These are phyloP conservation scores for Branchipolynoe longqiensis DNA, from an alignment of 2,888 invertebrate genomes.

Conservation along the genomic window DNA sequence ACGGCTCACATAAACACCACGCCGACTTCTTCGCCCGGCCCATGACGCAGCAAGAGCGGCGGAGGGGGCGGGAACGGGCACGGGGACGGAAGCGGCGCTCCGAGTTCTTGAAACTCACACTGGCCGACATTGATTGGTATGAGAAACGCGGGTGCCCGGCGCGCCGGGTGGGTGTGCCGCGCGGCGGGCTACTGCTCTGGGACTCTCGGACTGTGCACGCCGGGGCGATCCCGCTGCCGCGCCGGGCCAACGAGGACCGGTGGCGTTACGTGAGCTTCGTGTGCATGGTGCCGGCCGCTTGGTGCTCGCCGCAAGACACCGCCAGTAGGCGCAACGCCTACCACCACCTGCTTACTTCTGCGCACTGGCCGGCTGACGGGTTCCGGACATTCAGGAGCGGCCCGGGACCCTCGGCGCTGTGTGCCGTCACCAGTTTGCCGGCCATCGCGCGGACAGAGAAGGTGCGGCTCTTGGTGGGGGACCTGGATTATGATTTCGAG, in stretches of 20 bases:
- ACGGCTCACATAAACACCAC: constrained; percentile 69
- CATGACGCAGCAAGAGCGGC: neutral
- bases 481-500: constrained; percentile 58
- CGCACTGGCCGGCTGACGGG: constrained; percentile 75
- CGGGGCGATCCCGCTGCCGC: constrained; percentile 72
- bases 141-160: constrained; percentile 68
- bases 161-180: constrained; percentile 73
- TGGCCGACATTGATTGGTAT: constrained; percentile 70
- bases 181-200: constrained; percentile 77
- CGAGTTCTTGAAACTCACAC: constrained; percentile 58
- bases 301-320: constrained; percentile 72
- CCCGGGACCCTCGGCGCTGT: constrained; percentile 35
- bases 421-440: constrained; percentile 65
- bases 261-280: constrained; percentile 76
- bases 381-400: constrained; percentile 65
- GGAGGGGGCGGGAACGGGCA: no score
- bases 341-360: constrained; percentile 68
- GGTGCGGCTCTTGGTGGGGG: constrained; percentile 63
- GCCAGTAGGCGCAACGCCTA: constrained; percentile 71
- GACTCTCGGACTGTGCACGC: constrained; percentile 77
- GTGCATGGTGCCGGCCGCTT: constrained; percentile 76
- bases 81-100: no score
- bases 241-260: constrained; percentile 71
- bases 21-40: constrained; percentile 68
- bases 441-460: constrained; percentile 68